Conservation (phyloP, 2,113 vertebrate genomes). For the Cichladusa arquata region DNA sequence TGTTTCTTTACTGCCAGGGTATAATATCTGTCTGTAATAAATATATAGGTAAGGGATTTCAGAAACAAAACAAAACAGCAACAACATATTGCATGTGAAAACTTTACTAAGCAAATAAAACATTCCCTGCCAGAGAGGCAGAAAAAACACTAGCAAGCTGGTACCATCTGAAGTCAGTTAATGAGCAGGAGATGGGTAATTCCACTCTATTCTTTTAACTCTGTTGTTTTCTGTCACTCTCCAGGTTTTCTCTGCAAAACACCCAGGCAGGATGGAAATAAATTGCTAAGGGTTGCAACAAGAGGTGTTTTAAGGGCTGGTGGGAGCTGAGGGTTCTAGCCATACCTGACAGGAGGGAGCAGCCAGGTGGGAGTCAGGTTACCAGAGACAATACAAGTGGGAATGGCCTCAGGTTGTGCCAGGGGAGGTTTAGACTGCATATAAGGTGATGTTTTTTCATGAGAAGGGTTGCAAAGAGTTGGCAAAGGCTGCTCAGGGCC, state of each 20-base stretch:
- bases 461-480: not conserved
- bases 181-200: not conserved
- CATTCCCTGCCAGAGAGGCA: not conserved
- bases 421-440: not conserved
- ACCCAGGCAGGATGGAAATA: not conserved
- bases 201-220: not conserved
- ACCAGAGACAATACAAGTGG: not conserved
- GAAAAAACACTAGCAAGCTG: not conserved
- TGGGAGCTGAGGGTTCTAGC: not conserved
- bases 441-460: not conserved
- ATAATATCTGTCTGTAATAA: conserved; percentile 42
- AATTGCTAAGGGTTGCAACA: not conserved
- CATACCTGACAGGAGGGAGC: not conserved
- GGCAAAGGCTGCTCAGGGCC: not conserved
- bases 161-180: conserved; percentile 9
- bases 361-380: not conserved
- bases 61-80: conserved; percentile 41
- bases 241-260: not conserved
- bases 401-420: fast-evolving
- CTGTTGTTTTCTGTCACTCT: not conserved
- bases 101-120: conserved; percentile 51
- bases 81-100: conserved; percentile 41
- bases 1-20: conserved; percentile 17
- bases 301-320: not conserved
- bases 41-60: conserved; percentile 49